Base-by-base conservation (phyloP, 2,888 invertebrate genomes). In the Standfussiana lucernea region DNA sequence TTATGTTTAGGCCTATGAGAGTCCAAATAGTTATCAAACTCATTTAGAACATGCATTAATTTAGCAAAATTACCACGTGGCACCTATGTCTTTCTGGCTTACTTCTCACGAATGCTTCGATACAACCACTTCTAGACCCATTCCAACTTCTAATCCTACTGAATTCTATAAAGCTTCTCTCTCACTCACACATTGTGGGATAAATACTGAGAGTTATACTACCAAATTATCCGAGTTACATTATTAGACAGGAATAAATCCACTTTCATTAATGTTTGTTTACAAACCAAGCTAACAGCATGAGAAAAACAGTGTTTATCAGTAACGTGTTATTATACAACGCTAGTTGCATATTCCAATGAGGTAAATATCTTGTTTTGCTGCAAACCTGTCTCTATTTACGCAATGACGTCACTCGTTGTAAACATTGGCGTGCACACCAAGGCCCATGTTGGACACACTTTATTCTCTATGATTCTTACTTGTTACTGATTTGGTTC, bases 291-390 rank as follows among this genome's bases (percentile, higher is more conserved):
- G 32, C 66, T 56, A 59, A 62, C 0, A 47, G n/a, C 56, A n/a
- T 10, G 45, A 70, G 28, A 83, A 80, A 69, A 71, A 80, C 61
- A 67, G 70, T 35, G 40, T 67, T 83, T 82, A 80, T 77, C 45
- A 62, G 70, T 67, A 77, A 67, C 37, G 35, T 67, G 56, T 67
- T 83, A 70, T 70, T 82, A 80, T 77, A 77, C 70, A 80, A 70
- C 37, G 66, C 66, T 56, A 42, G 40, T 83, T 83, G 67, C 82
- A 82, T 85, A 77, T 75, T 61, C 45, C 71, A 35, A 83, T 56
- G 59, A 77, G 47, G 71, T 81, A 77, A 76, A 83, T 73, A 68
- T 40, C 45, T 76, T 85, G 81, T 85, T 84, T 80, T 80, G 69
- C 76, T 70, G 67, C 70, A 74, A 74, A 82, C 74, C 84, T 74